A percentile compares a stretch with the other conserved stretches of the same genome.
Evolutionary conservation across 2,888 invertebrate genomes (phyloP).

Genomic region (Pyrrhosoma nymphula): DNA sequence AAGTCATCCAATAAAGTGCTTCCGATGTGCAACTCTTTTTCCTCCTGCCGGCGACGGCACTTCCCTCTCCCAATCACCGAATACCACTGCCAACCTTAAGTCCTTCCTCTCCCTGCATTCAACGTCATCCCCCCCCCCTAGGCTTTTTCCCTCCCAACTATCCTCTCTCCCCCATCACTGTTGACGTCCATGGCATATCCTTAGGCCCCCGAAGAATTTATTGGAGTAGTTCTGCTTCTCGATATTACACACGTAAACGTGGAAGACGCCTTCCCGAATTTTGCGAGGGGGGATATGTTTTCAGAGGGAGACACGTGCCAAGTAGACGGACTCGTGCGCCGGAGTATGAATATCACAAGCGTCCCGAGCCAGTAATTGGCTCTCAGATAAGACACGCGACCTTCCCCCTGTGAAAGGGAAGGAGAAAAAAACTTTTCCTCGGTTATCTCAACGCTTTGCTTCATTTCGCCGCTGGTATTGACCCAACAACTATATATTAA

Average conservation of each 20-base stretch:
- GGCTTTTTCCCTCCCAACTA: not conserved
- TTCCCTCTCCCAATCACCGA: not conserved
- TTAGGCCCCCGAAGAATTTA: not conserved
- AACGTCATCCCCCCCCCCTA: not conserved
- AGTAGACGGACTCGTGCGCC: not conserved
- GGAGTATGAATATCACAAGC: not conserved
- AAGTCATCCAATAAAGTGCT: conserved; percentile 39
- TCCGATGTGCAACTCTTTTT: not conserved
- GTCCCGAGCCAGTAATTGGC: not conserved
- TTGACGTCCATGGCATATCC: not conserved
- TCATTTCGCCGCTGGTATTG: not conserved
- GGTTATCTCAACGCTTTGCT: not conserved
- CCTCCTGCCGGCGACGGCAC: not conserved
- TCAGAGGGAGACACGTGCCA: not conserved
- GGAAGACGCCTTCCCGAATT: not conserved
- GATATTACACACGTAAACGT: not conserved
- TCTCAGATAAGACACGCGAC: not conserved
- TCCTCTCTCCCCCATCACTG: not conserved
- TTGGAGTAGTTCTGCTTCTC: not conserved
- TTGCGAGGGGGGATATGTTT: not conserved
- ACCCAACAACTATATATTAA: not conserved
- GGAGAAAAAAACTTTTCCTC: not conserved
- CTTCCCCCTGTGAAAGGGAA: not conserved
- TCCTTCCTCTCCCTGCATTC: not conserved
- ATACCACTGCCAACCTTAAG: no score